Evolutionary conservation across 2,113 vertebrate genomes (phyloP), one percentile per base, ranked within the genome.

Genomic region (Laticauda colubrina): DNA sequence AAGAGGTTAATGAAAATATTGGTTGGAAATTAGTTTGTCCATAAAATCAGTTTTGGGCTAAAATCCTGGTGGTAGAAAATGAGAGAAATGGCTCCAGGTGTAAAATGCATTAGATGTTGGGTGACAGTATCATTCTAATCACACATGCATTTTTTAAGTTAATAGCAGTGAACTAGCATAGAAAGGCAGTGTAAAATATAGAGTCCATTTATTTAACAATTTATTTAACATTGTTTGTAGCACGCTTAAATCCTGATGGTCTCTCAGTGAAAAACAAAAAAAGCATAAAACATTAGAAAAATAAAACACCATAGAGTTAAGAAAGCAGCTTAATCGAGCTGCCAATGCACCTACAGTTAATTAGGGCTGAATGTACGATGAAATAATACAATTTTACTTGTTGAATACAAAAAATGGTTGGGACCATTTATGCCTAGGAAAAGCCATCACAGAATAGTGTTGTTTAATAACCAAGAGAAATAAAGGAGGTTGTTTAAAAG

Each of bases 261-360:
- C 48, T 14, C 3, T 88, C 91, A 91, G 26, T 39, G 89, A 53
- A 81, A 81, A 81, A 39, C 69, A 81, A 39, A 39, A 54, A 81
- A 81, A 81, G 18, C 75, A 81, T 39, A 81, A 81, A 81, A 81
- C 75, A 21, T 81, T 81, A 43, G 75, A 81, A 39, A 81, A 43
- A 81, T 21, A 81, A 43, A 81, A 43, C 7, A 39, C 34, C 94
- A 56, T 91, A 86, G n/a, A 34, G 9, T 43, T 57, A 24, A 39
- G 91, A 0, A 48, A 86, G 89, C 91, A 26, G 55, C 95, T 61
- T 29, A 69, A 89, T 55, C 88, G 10, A 75, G 89, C 93, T 93
- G 93, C 88, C 55, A 85, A 89, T 87, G 69, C 54, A 39, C 90
- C 20, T 61, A 86, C 90, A 85, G 89, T 94, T 96, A 93, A 59